Conservation (phyloP, 1,140 invertebrate species). For the Colletes latitarsis region DNA sequence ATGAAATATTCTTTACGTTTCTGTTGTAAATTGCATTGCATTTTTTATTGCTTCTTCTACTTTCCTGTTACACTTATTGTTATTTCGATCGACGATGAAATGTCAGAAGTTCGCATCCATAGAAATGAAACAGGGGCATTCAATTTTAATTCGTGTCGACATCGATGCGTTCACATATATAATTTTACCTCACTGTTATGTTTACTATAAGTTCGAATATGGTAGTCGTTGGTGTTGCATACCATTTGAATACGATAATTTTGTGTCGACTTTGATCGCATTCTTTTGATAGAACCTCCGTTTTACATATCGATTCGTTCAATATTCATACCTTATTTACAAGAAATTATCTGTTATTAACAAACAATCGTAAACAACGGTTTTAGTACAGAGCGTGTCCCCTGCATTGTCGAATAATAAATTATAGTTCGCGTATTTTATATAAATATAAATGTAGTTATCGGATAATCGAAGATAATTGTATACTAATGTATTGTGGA, state of each 20-base stretch:
- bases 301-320: background rate
- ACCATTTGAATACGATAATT: slow-evolving; percentile 3
- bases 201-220: background rate
- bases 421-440: no score
- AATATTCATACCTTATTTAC: background rate
- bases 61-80: background rate
- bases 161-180: background rate
- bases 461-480: no score
- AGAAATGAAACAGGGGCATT: background rate
- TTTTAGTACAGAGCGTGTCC: no score
- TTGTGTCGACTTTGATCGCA: background rate
- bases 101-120: no score
- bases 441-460: no score
- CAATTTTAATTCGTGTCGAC: background rate
- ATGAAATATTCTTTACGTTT: no score
- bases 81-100: background rate
- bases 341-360: background rate
- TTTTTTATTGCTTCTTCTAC: no score
- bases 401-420: no score
- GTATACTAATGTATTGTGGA: no score
- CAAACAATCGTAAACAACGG: no score
- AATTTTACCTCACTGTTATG: background rate
- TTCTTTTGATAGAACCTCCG: background rate
- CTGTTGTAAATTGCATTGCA: no score
- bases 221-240: slow-evolving; percentile 3